Conservation (phyloP, 2,797 vertebrate species). For the Cheirogaleus major region DNA sequence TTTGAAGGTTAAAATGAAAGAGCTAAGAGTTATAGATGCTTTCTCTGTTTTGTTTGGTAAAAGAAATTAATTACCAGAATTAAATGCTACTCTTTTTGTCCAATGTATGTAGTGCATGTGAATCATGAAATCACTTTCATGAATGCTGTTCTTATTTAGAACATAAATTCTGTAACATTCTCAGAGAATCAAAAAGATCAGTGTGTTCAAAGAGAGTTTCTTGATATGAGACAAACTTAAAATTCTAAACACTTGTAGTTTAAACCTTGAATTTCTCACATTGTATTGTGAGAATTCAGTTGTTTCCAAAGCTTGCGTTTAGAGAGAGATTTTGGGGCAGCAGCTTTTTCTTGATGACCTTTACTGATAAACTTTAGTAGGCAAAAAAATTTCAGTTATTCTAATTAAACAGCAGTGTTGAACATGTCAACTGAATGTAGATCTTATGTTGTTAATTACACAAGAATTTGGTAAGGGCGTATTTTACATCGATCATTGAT, state of each 20-base stretch:
- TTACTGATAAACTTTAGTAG: conserved; percentile 56
- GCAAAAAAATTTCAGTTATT: conserved; percentile 49
- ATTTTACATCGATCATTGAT: conserved; percentile 74
- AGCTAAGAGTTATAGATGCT: not conserved
- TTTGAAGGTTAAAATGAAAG: conserved; percentile 50
- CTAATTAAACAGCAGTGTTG: conserved; percentile 68
- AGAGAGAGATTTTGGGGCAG: not conserved
- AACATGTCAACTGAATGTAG: conserved; percentile 66
- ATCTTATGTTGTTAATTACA: conserved; percentile 75
- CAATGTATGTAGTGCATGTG: not conserved
- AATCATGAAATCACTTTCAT: not conserved
- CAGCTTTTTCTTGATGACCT: conserved; percentile 27
- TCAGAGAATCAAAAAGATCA: conserved; percentile 15
- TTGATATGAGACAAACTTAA: conserved; percentile 10
- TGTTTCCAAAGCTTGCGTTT: not conserved
- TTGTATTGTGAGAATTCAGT: not conserved
- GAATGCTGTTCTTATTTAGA: conserved; percentile 15
- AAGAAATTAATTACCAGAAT: conserved; percentile 31
- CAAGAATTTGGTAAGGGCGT: conserved; percentile 68
- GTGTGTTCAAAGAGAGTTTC: not conserved
- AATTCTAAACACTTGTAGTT: not conserved
- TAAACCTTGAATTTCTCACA: not conserved
- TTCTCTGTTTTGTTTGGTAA: not conserved
- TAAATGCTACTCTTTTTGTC: not conserved
- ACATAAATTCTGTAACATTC: conserved; percentile 27